Evolutionary conservation across 2,888 invertebrate species (phyloP).

Genomic region (Eupeodes latifasciatus): DNA sequence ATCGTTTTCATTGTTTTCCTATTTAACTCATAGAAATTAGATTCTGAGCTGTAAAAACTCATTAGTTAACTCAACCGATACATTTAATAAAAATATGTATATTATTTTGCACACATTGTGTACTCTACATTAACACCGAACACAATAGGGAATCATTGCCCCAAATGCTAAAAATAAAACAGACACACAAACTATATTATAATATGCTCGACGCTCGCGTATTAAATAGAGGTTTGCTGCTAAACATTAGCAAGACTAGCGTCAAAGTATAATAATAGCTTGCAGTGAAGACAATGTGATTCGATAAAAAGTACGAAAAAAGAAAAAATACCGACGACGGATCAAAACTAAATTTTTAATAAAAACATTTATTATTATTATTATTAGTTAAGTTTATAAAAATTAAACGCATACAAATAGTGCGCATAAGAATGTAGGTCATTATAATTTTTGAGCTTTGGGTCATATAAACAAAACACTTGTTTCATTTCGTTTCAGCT

Average conservation of each 20-base stretch:
- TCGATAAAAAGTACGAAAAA: constrained; percentile 23
- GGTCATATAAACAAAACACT: background rate
- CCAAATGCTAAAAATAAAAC: constrained; percentile 58
- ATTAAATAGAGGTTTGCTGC: constrained; percentile 29
- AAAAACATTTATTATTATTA: background rate
- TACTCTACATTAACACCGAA: background rate
- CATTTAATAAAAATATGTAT: background rate
- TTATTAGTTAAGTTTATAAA: background rate
- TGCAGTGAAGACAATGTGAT: constrained; percentile 44
- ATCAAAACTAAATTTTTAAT: background rate
- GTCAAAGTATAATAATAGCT: constrained; percentile 68
- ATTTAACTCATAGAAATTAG: too few species aligned
- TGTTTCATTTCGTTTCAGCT: background rate
- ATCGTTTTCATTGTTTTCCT: too few species aligned
- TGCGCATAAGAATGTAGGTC: constrained; percentile 8
- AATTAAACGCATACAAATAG: background rate
- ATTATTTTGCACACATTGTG: background rate
- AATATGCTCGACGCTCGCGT: background rate
- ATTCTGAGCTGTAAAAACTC: too few species aligned
- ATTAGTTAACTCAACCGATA: too few species aligned
- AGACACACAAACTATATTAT: constrained; percentile 33
- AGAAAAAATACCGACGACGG: background rate
- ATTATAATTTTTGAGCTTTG: background rate
- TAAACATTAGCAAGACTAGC: constrained; percentile 47
- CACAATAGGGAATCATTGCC: constrained; percentile 24